Conservation (phyloP, 2,888 invertebrate genomes). For the Exocentrus adspersus region DNA sequence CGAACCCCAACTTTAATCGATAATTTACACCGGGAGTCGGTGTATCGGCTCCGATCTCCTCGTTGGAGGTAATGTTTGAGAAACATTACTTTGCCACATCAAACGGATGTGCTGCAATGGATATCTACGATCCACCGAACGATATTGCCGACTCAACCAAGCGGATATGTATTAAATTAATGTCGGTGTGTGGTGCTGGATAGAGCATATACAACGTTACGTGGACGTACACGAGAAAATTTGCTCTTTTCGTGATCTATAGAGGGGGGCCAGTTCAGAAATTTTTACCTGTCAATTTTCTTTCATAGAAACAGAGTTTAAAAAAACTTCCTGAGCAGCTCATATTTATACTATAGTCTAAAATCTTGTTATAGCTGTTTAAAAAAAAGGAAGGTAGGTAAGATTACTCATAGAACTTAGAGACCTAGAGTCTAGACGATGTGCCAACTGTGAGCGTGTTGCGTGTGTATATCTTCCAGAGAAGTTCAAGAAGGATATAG, state of each 20-base stretch:
- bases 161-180: slow-evolving; percentile 26
- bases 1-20: slow-evolving; percentile 16
- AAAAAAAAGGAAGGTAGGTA: no score
- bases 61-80: slow-evolving; percentile 16
- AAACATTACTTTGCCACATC: slow-evolving; percentile 25
- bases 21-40: slow-evolving; percentile 11
- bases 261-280: no score
- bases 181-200: slow-evolving; percentile 15
- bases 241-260: no score
- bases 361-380: no score
- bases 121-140: slow-evolving; percentile 13
- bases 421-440: no score
- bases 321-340: no score
- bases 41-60: slow-evolving; percentile 14
- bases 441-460: slow-evolving; percentile 41
- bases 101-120: slow-evolving; percentile 17
- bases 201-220: background rate
- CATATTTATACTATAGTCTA: no score
- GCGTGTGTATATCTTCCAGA: slow-evolving; percentile 14
- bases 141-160: slow-evolving; percentile 15
- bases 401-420: no score
- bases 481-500: slow-evolving; percentile 19
- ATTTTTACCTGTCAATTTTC: no score
- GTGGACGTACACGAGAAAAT: background rate
- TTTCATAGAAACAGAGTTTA: no score